Evolutionary conservation across 2,113 vertebrate species (phyloP).

Genomic region (Steatornis caripensis): DNA sequence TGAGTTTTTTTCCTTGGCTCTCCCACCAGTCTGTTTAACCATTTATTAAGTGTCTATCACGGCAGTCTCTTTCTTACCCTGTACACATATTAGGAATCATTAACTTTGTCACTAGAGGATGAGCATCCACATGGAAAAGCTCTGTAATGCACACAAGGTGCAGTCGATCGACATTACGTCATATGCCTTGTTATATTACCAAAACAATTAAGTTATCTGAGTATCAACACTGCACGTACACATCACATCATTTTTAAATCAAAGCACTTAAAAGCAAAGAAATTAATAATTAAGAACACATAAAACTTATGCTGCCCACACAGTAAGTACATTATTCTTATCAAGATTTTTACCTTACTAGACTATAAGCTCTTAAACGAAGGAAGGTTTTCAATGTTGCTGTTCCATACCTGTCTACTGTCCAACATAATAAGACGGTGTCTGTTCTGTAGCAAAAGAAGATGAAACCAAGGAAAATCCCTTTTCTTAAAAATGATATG

Average conservation of each 20-base stretch:
- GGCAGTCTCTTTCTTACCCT: conserved; percentile 1
- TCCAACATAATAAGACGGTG: background rate
- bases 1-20: background rate
- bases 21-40: conserved; percentile 27
- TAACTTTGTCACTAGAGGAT: conserved; percentile 22
- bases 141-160: conserved; percentile 39
- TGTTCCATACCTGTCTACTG: background rate
- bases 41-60: conserved; percentile 42
- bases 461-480: background rate
- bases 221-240: conserved; percentile 10
- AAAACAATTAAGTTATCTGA: conserved; percentile 56
- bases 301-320: conserved; percentile 26
- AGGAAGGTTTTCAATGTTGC: background rate
- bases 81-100: conserved; percentile 17
- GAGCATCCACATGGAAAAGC: conserved; percentile 10
- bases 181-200: conserved; percentile 58
- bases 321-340: conserved; percentile 27
- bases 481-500: background rate
- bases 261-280: conserved; percentile 47
- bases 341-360: background rate
- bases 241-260: conserved; percentile 44
- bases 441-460: background rate
- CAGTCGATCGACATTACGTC: conserved; percentile 43
- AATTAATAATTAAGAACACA: conserved; percentile 55
- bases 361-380: background rate